Base-by-base conservation (phyloP, 1,140 invertebrate species). In the Acromyrmex charruanus region DNA sequence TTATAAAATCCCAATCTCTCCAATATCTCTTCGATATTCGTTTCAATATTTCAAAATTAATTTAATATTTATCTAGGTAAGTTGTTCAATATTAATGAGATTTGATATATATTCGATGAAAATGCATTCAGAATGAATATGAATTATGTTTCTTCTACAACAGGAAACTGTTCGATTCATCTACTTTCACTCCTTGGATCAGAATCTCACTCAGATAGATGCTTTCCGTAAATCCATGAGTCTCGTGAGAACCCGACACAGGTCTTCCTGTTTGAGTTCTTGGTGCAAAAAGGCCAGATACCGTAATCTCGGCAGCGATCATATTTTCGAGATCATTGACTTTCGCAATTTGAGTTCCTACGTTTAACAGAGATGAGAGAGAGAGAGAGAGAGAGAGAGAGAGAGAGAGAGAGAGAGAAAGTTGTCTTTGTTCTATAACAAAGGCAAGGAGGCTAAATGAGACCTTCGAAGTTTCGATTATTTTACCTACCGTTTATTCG, bases 141-240 rank as follows among this genome's bases (percentile, higher is more conserved):
- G 21, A 44, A 59, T 59, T 44, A 35, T 25, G 16, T 39, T 16
- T 55, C 18, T 44, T 44, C 59, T 35, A 51, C 12, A 12, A 65
- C n/a, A 39, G 21, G 35, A 18, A 59, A 35, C 49, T 28, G 21
- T 31, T 35, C 59, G 12, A 81, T 81, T 31, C 51, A 53, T 25
- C n/a, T 44, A 79, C 77, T 79, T 71, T 71, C 66, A 81, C 25
- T 81, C 31, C 12, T 69, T 6, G 6, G 51, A 49, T 81, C 66
- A 58, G 51, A 58, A 28, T 71, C 53, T 59, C 79, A 44, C 66
- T 25, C 25, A 25, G 12, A 71, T 55, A 80, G 63, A 25, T 81
- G 31, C 16, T 69, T 81, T 81, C 44, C 10, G 31, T 55, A 72
- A 81, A 81, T 71, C 77, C 63, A 16, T 35, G 39, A 77, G 25